Evolutionary conservation across 1,140 invertebrate species (phyloP).

Genomic region (Anoplophora glabripennis): DNA sequence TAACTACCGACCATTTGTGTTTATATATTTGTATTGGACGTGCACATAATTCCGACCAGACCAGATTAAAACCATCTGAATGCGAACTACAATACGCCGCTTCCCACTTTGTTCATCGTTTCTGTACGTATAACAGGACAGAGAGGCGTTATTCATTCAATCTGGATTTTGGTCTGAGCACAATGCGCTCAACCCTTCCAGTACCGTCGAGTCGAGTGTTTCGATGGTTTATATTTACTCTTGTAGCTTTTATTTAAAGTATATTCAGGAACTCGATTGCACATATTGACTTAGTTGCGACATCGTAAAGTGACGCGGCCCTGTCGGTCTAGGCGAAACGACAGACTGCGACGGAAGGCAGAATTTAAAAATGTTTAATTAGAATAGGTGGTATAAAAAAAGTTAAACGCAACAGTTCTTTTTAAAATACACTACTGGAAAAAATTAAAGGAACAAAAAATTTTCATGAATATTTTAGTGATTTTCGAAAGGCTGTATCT

Average conservation of each 20-base stretch:
- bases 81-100: not conserved
- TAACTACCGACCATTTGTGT: not conserved
- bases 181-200: not conserved
- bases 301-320: too few relatives aligned
- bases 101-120: conserved; percentile 5
- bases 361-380: too few relatives aligned
- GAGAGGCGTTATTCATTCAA: not conserved
- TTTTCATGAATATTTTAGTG: too few relatives aligned
- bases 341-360: too few relatives aligned
- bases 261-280: too few relatives aligned
- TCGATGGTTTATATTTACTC: not conserved
- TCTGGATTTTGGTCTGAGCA: not conserved
- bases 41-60: not conserved
- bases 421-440: too few relatives aligned
- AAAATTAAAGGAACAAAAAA: too few relatives aligned
- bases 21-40: conserved; percentile 1
- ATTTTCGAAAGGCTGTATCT: too few relatives aligned
- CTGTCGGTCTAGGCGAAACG: too few relatives aligned
- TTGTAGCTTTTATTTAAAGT: conserved; percentile 3
- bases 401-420: too few relatives aligned
- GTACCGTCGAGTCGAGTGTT: not conserved
- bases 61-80: not conserved
- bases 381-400: too few relatives aligned
- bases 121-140: not conserved
- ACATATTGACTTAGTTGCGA: too few relatives aligned